These are phyloP conservation scores for Anthoscopus minutus DNA, from an alignment of 2,113 vertebrate genomes.

Conservation along the genomic window DNA sequence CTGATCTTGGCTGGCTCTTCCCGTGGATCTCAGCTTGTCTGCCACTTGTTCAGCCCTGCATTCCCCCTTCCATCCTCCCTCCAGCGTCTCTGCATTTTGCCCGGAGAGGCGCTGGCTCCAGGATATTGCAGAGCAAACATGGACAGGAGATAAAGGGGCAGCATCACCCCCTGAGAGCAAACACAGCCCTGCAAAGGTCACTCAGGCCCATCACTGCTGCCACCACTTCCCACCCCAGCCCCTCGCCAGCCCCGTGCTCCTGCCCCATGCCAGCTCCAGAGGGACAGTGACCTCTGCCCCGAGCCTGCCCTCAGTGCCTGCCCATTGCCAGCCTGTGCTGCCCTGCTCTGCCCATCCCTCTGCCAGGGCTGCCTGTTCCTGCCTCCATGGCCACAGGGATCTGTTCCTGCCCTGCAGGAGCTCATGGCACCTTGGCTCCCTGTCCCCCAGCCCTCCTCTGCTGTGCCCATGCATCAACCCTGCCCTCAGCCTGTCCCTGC, in stretches of 20 bases:
- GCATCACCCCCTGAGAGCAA: background rate
- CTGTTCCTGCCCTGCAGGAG: background rate
- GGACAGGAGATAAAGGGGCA: background rate
- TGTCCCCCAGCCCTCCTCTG: background rate
- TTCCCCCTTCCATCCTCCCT: background rate
- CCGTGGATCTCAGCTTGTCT: background rate
- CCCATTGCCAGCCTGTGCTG: background rate
- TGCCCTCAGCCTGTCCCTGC: background rate
- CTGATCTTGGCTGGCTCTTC: background rate
- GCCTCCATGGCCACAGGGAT: fast-evolving
- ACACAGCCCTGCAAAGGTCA: background rate
- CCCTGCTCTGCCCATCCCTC: background rate
- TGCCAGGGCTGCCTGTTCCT: background rate
- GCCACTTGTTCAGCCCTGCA: background rate
- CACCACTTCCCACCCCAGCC: background rate
- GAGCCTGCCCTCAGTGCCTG: background rate
- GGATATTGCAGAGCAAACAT: background rate
- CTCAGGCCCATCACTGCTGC: fast-evolving
- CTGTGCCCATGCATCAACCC: background rate
- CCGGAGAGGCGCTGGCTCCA: background rate
- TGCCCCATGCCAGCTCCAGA: background rate
- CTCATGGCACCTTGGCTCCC: background rate
- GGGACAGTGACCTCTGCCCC: background rate
- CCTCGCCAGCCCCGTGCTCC: background rate
- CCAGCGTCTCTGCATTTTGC: background rate